Evolutionary conservation across 2,888 invertebrate species (phyloP).

Genomic region (Euzophera pinguis): DNA sequence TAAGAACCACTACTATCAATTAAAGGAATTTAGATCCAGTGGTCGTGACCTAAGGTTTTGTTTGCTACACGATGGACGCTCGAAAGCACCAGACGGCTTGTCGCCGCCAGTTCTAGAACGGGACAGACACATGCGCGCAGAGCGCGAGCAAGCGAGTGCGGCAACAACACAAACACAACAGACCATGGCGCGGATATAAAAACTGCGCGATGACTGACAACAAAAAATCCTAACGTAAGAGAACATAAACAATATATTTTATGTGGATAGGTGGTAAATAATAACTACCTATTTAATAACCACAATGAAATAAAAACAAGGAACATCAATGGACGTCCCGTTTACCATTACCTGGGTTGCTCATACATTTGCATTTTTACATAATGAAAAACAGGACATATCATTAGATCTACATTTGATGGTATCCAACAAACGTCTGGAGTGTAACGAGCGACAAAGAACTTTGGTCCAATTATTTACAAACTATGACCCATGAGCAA

Average conservation of each 20-base stretch:
- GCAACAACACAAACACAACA: constrained; percentile 22
- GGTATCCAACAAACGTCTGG: too few relatives aligned
- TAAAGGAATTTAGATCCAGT: constrained; percentile 64
- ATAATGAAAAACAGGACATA: too few relatives aligned
- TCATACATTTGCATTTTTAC: too few relatives aligned
- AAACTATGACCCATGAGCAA: neutral
- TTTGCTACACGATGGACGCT: constrained; percentile 61
- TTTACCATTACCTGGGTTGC: too few relatives aligned
- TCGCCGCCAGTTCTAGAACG: constrained; percentile 66
- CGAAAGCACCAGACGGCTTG: constrained; percentile 74
- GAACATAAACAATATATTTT: constrained; percentile 51
- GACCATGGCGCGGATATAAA: constrained; percentile 59
- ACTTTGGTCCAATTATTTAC: constrained; percentile 14
- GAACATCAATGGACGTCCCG: too few relatives aligned
- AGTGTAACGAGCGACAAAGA: too few relatives aligned
- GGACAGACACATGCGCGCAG: constrained; percentile 47
- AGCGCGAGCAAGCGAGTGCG: constrained; percentile 51
- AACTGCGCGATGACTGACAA: constrained; percentile 54
- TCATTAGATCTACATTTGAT: too few relatives aligned
- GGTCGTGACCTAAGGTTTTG: constrained; percentile 70
- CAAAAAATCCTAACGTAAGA: constrained; percentile 44
- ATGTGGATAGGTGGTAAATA: constrained; percentile 44
- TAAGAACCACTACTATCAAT: constrained; percentile 33
- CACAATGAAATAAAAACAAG: too few relatives aligned
- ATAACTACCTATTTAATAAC: neutral